phyloP scores from a whole-genome alignment of 2,113 vertebrate species.

The Oryzias javanicus region DNA sequence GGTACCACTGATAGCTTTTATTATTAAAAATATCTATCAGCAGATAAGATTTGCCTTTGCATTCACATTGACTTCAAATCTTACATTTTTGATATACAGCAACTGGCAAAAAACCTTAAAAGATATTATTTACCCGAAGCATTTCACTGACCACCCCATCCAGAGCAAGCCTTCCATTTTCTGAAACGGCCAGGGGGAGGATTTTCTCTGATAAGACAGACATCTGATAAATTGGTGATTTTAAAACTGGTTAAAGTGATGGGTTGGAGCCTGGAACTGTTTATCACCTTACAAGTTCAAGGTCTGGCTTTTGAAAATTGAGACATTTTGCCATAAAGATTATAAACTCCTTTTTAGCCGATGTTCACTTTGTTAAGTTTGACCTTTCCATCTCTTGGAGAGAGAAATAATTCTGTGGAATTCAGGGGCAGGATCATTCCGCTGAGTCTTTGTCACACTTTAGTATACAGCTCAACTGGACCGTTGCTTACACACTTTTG shows the following conservation, averaged over 20 bases:
- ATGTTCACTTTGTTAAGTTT: slow-evolving; percentile 61
- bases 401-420: slow-evolving; percentile 36
- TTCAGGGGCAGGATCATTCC: neutral
- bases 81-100: slow-evolving; percentile 22
- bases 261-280: slow-evolving; percentile 52
- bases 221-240: slow-evolving; percentile 67
- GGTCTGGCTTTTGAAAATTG: slow-evolving; percentile 61
- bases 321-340: slow-evolving; percentile 64
- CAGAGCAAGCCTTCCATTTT: slow-evolving; percentile 48
- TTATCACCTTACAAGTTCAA: slow-evolving; percentile 73
- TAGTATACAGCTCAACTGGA: slow-evolving; percentile 2
- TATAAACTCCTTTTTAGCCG: slow-evolving; percentile 62
- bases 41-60: slow-evolving; percentile 9
- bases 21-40: neutral
- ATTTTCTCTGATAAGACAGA: slow-evolving; percentile 58
- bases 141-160: slow-evolving; percentile 39
- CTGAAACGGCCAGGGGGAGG: slow-evolving; percentile 53
- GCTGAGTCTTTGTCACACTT: slow-evolving; percentile 7
- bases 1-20: neutral
- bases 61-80: slow-evolving; percentile 30
- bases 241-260: slow-evolving; percentile 63
- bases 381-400: slow-evolving; percentile 55
- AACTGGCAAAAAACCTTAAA: slow-evolving; percentile 16
- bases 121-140: slow-evolving; percentile 52
- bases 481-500: neutral